Base-by-base conservation (phyloP, 2,113 vertebrate species). In the Zingel zingel region DNA sequence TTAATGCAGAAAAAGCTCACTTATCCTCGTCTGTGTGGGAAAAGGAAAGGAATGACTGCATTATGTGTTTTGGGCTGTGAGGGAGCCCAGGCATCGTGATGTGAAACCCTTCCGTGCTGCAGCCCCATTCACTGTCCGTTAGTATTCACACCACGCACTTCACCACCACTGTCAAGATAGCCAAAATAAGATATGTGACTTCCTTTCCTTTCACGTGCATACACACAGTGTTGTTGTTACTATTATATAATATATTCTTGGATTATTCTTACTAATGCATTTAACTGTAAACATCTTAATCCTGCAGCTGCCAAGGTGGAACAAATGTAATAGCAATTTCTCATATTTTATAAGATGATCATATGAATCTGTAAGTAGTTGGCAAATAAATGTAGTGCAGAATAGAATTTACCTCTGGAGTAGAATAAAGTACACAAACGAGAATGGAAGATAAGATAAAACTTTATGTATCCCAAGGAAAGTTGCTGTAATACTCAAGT, bases 121-220 rank as follows among this genome's bases (percentile, higher is more conserved):
- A 86, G 63, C 56, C 8, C 30, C 11, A 2, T 39, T 58, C 53
- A 39, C 50, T 30, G 85, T 18, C 82, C 73, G 84, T 85, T 51
- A 84, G 62, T 5, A 88, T 86, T 91, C 87, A 77, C 65, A 8
- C 30, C 86, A 89, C 77, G 64, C 66, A 10, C 33, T 47, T 16
- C 56, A 30, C 51, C 39, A 25, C 15, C 53, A 70, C 54, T 5
- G 61, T 86, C 23, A 91, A 86, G 84, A 0, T 19, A 1, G 5
- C 13, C 2, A 30, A 12, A 47, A 36, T 21, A 9, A 71, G 6
- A 13, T 16, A 0, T 3, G 12, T 0, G 0, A 80, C 65, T 88
- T 91, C 88, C 87, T 53, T 57, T 61, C 3, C 3, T 74, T 65
- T 65, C 71, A 82, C 39, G 11, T 10, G 10, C 39, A 3, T 10